Evolutionary conservation across 2,888 invertebrate genomes (phyloP).

Genomic region (Brachyopa scutellaris): DNA sequence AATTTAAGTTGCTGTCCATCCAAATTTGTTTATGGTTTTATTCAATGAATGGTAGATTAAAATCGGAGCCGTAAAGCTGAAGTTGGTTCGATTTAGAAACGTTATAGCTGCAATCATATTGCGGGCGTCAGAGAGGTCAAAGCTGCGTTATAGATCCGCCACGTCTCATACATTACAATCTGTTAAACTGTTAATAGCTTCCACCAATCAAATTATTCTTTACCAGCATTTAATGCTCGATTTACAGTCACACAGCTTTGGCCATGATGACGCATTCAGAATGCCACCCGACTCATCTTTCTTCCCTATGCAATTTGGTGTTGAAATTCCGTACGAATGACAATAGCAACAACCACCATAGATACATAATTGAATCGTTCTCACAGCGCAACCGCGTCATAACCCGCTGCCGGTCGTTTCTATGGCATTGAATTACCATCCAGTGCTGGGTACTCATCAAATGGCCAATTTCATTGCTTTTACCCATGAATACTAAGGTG

Average conservation of each 20-base stretch:
- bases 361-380: neutral
- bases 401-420: neutral
- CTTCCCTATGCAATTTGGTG: neutral
- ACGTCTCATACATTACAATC: no score
- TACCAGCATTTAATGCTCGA: no score
- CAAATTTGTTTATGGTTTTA: constrained; percentile 20
- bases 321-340: neutral
- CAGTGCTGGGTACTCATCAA: constrained; percentile 1
- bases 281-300: constrained; percentile 4
- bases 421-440: constrained; percentile 46
- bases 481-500: constrained; percentile 26
- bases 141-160: no score
- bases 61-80: no score
- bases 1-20: constrained; percentile 3
- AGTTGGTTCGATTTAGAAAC: no score
- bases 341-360: neutral
- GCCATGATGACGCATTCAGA: neutral
- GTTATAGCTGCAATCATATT: no score
- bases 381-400: constrained; percentile 24
- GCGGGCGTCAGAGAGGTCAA: no score
- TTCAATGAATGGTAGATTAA: neutral
- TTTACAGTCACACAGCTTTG: neutral
- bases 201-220: no score
- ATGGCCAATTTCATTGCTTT: constrained; percentile 20
- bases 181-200: no score